These are phyloP conservation scores for Drosophila mauritiana DNA, from an alignment of 1,140 invertebrate genomes.

Conservation along the genomic window DNA sequence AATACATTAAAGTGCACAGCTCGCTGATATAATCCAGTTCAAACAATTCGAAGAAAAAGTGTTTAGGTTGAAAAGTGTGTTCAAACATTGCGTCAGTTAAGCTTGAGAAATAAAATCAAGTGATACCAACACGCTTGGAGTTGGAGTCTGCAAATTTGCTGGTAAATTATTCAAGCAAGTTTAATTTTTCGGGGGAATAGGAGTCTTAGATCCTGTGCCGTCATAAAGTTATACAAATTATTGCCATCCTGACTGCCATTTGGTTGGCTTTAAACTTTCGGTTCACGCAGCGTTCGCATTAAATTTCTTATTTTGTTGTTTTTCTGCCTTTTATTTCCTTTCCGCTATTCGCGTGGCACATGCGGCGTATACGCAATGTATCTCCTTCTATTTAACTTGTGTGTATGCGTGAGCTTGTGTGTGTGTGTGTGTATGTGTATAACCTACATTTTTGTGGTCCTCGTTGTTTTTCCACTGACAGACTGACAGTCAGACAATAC, in stretches of 20 bases:
- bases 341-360: constrained; percentile 32
- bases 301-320: constrained; percentile 62
- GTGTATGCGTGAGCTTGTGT: constrained; percentile 17
- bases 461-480: constrained; percentile 39
- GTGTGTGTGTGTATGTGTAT: constrained; percentile 32
- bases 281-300: constrained; percentile 49
- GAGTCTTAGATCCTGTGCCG: constrained; percentile 18
- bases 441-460: constrained; percentile 60
- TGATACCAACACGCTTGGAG: constrained; percentile 19
- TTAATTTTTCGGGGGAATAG: constrained; percentile 9
- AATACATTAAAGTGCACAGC: not conserved
- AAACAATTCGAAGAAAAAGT: constrained; percentile 12
- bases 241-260: constrained; percentile 36
- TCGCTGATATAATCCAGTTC: not conserved
- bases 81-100: constrained; percentile 21
- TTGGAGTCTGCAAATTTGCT: constrained; percentile 46
- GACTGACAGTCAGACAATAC: constrained; percentile 25
- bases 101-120: constrained; percentile 22
- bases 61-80: constrained; percentile 5
- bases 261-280: constrained; percentile 56
- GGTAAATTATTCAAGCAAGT: constrained; percentile 63
- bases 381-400: constrained; percentile 29
- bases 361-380: constrained; percentile 64
- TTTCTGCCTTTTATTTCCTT: constrained; percentile 46
- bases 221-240: constrained; percentile 58